Evolutionary conservation across 2,797 vertebrate species (phyloP).

Genomic region (Hydrolagus colliei): DNA sequence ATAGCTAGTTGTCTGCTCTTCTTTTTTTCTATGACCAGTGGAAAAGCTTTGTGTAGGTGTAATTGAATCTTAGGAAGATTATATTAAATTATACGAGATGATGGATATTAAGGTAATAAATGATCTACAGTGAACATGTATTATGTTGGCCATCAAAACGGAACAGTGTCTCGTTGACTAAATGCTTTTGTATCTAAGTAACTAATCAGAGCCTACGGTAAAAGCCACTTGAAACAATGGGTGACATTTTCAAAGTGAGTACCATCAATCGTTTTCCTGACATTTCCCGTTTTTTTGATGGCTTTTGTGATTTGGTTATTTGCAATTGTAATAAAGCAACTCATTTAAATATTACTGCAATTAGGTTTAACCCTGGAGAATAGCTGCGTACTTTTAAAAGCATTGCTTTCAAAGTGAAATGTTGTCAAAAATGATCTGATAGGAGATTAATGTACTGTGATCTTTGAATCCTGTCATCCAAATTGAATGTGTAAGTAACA

Average conservation of each 20-base stretch:
- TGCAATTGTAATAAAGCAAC: constrained; percentile 71
- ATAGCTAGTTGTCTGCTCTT: not conserved
- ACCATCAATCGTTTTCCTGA: constrained; percentile 70
- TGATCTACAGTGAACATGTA: constrained; percentile 29
- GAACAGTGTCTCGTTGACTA: constrained; percentile 29
- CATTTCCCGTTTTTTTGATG: constrained; percentile 56
- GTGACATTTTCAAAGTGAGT: constrained; percentile 56
- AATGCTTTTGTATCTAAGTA: constrained; percentile 31
- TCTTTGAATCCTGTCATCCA: constrained; percentile 47
- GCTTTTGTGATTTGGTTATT: constrained; percentile 73
- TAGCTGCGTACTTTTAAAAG: constrained; percentile 75
- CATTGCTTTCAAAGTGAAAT: constrained; percentile 84
- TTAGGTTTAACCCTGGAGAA: constrained; percentile 74
- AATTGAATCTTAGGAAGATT: constrained; percentile 32
- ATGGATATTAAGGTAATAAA: constrained; percentile 28
- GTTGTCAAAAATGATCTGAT: constrained; percentile 69
- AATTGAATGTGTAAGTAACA: constrained; percentile 22
- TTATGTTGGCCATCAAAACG: constrained; percentile 30
- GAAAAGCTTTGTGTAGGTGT: constrained; percentile 20
- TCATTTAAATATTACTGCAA: constrained; percentile 85
- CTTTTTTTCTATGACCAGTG: not conserved
- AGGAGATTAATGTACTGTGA: constrained; percentile 79
- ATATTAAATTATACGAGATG: constrained; percentile 29
- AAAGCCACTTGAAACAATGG: constrained; percentile 36
- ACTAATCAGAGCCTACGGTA: constrained; percentile 26